phyloP scores from a whole-genome alignment of 2,113 vertebrate genomes.

The Ia io region DNA sequence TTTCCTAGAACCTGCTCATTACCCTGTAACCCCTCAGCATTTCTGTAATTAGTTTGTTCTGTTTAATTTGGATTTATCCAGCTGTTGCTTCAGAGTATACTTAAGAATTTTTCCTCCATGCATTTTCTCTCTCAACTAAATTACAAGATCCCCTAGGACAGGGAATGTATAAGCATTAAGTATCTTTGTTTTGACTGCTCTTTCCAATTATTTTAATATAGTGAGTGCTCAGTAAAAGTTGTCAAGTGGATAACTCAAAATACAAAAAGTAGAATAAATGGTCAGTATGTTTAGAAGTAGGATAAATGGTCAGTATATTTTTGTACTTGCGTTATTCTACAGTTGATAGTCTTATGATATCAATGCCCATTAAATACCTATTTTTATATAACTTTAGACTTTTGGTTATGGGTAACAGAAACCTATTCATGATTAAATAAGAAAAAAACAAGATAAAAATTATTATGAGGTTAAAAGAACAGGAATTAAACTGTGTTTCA shows the following conservation, averaged over 20 bases:
- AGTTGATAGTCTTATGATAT: neutral
- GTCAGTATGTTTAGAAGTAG: too few relatives aligned
- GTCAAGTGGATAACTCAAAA: neutral
- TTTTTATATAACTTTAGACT: neutral
- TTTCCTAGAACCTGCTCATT: constrained; percentile 17
- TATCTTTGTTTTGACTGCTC: neutral
- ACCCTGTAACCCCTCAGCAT: neutral
- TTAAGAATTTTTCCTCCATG: neutral
- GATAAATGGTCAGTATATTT: neutral
- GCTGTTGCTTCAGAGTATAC: neutral
- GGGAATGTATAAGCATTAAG: neutral
- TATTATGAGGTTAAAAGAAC: neutral
- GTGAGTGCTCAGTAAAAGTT: neutral
- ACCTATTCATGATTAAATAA: neutral
- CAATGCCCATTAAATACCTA: neutral
- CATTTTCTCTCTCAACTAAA: constrained; percentile 2
- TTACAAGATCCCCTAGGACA: neutral
- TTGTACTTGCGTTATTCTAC: neutral
- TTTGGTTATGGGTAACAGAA: neutral
- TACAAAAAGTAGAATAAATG: neutral
- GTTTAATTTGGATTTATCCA: constrained; percentile 34
- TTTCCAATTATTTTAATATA: neutral
- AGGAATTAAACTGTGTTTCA: neutral
- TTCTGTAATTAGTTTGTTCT: constrained; percentile 43
- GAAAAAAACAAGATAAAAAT: neutral